Evolutionary conservation across 2,797 vertebrate species (phyloP).

Genomic region (Chiloscyllium punctatum): DNA sequence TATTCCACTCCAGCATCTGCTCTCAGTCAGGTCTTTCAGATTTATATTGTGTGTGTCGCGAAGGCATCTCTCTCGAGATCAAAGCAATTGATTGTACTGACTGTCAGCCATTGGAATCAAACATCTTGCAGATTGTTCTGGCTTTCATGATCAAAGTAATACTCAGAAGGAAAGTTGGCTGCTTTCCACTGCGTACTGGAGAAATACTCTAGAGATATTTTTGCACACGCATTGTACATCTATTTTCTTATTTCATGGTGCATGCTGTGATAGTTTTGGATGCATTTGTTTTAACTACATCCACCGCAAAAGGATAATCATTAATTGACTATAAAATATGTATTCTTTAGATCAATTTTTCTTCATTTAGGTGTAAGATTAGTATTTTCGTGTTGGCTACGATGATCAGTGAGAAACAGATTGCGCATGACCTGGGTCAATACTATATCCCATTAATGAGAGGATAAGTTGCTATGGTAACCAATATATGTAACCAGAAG

Average conservation of each 20-base stretch:
- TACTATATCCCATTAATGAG: neutral
- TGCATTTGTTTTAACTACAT: neutral
- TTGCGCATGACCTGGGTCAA: neutral
- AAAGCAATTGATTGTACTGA: neutral
- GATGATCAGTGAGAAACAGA: neutral
- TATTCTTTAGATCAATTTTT: neutral
- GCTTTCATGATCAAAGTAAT: slow-evolving; percentile 13
- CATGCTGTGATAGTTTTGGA: neutral
- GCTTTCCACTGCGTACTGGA: neutral
- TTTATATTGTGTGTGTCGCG: neutral
- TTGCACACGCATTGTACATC: neutral
- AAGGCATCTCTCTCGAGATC: neutral
- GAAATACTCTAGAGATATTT: neutral
- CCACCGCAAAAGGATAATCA: neutral
- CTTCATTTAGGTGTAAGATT: neutral
- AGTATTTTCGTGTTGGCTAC: no score
- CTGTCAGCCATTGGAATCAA: neutral
- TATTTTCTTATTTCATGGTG: neutral
- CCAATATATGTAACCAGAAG: no score
- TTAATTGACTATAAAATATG: neutral
- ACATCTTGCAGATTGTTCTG: slow-evolving; percentile 29
- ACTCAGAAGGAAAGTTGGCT: neutral
- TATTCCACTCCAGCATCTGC: neutral
- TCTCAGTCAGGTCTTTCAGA: slow-evolving; percentile 11
- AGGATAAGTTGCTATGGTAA: neutral